Evolutionary conservation across 1,140 invertebrate genomes (phyloP).

Genomic region (Cyrtorhinus lividipennis): DNA sequence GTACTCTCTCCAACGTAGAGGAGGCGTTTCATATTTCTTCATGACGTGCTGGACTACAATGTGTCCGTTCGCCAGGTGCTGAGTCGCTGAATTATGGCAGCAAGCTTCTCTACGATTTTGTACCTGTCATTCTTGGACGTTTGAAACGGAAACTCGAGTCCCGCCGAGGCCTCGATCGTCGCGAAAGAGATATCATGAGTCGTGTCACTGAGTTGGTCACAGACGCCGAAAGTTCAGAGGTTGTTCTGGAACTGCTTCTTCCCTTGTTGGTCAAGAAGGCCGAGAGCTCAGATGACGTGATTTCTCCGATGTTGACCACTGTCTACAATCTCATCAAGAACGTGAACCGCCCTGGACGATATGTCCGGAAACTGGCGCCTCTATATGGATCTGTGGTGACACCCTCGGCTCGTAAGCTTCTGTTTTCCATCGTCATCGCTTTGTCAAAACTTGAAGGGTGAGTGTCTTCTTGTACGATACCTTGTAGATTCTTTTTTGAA

Average conservation of each 20-base stretch:
- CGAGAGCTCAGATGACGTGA: slow-evolving; percentile 38
- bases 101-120: slow-evolving; percentile 53
- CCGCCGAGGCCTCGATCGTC: slow-evolving; percentile 21
- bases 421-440: slow-evolving; percentile 16
- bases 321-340: slow-evolving; percentile 56
- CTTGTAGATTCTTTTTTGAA: background rate
- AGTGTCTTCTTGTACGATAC: too few species aligned
- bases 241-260: slow-evolving; percentile 50
- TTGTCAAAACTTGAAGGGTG: slow-evolving; percentile 15
- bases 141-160: slow-evolving; percentile 43
- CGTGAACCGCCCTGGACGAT: slow-evolving; percentile 43
- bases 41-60: too few species aligned
- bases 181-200: slow-evolving; percentile 64
- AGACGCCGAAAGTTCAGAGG: slow-evolving; percentile 44
- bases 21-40: background rate
- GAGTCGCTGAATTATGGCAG: slow-evolving; percentile 49
- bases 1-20: too few species aligned
- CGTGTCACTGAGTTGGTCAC: slow-evolving; percentile 56
- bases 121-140: slow-evolving; percentile 51
- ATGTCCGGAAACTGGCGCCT: slow-evolving; percentile 48
- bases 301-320: slow-evolving; percentile 49
- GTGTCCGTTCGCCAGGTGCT: background rate
- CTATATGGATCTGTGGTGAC: slow-evolving; percentile 45
- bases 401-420: slow-evolving; percentile 40
- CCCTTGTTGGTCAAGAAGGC: slow-evolving; percentile 56